A percentile compares a stretch with the other conserved stretches of the same genome.
Evolutionary conservation across 92 coral and sea anemone species (phyloP).

Genomic region (Bergia sp.): DNA sequence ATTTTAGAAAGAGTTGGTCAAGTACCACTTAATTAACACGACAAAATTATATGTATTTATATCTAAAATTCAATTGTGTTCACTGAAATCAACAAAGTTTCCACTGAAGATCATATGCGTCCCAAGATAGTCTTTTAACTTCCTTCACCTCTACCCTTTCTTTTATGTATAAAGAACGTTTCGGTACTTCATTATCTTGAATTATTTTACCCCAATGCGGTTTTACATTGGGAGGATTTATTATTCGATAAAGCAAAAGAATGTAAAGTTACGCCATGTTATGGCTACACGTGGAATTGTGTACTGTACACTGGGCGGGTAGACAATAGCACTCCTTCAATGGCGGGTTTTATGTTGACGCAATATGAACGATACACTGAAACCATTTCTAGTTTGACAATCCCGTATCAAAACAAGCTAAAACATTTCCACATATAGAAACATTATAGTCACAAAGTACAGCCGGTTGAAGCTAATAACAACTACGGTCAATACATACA

Average conservation of each 20-base stretch:
- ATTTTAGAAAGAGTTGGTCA: no score
- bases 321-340: conserved; percentile 5
- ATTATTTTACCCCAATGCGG: no score
- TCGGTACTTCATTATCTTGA: no score
- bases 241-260: background rate
- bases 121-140: no score
- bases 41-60: no score
- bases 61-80: no score
- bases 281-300: background rate
- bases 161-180: no score
- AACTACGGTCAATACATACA: background rate
- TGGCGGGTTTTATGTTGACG: background rate
- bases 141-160: no score
- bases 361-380: background rate
- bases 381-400: background rate
- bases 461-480: no score
- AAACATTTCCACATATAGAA: background rate
- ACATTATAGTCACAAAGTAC: background rate
- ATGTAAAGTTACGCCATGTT: background rate
- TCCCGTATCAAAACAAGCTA: background rate
- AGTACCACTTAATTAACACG: no score
- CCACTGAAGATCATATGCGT: no score
- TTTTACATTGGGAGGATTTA: background rate
- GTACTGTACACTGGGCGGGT: background rate
- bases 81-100: no score